Conservation (phyloP, 2,113 vertebrate genomes). For the Odocoileus virginianus region DNA sequence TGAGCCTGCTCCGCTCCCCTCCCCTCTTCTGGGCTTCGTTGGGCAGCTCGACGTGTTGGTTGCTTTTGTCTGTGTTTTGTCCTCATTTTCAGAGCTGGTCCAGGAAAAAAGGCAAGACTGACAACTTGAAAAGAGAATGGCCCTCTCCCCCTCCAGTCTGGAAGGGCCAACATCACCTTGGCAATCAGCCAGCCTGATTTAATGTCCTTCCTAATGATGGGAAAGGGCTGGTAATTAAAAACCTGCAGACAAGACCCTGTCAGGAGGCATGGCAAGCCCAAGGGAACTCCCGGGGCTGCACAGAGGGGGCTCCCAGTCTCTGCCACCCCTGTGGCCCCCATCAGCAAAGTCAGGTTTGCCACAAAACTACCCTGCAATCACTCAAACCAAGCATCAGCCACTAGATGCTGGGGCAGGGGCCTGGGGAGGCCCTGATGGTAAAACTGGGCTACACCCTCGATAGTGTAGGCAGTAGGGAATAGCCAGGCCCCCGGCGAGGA, state of each 20-base stretch:
- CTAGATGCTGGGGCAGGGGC: background rate
- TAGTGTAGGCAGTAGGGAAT: background rate
- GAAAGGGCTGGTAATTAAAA: background rate
- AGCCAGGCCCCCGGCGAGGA: background rate
- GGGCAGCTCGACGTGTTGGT: background rate
- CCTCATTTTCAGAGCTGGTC: background rate
- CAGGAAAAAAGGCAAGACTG: background rate
- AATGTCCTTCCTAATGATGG: background rate
- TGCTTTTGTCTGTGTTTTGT: background rate
- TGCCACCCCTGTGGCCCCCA: background rate
- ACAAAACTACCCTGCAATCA: background rate
- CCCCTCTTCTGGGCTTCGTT: background rate
- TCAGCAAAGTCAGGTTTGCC: background rate
- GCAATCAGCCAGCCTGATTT: slow-evolving; percentile 37
- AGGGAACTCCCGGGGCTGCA: background rate
- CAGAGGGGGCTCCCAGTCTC: background rate
- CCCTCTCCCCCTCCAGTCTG: background rate
- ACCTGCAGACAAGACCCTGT: background rate
- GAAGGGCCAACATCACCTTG: background rate
- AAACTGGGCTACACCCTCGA: background rate
- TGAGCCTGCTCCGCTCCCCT: background rate
- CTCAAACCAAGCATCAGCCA: background rate
- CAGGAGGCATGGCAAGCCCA: background rate
- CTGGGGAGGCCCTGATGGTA: background rate
- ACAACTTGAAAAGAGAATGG: background rate